These are phyloP conservation scores for Coptotermes formosanus DNA, from an alignment of 1,140 invertebrate species.

Conservation along the genomic window DNA sequence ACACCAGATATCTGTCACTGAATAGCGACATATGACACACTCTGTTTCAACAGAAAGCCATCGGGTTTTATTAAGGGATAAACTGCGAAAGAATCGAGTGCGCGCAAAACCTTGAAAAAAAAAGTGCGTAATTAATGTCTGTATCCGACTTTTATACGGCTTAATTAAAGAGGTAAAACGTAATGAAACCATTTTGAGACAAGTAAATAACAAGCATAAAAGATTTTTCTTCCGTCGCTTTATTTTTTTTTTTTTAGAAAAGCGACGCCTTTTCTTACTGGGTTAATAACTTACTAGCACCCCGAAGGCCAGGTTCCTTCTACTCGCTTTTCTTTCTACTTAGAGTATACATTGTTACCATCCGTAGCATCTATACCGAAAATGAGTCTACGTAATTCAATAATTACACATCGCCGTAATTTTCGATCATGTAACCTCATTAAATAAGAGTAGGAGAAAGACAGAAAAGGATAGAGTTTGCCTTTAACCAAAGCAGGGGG, in stretches of 20 bases:
- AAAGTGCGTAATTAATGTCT: neutral
- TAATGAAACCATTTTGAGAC: neutral
- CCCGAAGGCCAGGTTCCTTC: neutral
- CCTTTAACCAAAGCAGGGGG: neutral
- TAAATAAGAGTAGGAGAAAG: slow-evolving; percentile 21
- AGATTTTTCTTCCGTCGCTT: neutral
- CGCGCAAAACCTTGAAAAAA: too few relatives aligned
- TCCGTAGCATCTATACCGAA: slow-evolving; percentile 13
- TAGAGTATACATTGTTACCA: slow-evolving; percentile 1
- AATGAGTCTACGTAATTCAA: slow-evolving; percentile 25
- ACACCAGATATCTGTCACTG: too few relatives aligned
- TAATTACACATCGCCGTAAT: slow-evolving; percentile 27
- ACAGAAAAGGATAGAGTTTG: neutral
- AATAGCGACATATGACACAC: too few relatives aligned
- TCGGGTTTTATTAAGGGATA: too few relatives aligned
- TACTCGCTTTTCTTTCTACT: neutral
- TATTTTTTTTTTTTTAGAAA: neutral
- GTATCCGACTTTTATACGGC: neutral
- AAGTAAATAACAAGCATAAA: neutral
- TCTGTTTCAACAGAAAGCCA: too few relatives aligned
- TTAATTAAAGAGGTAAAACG: neutral
- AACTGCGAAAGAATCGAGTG: too few relatives aligned
- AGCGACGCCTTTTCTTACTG: slow-evolving; percentile 4
- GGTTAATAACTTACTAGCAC: slow-evolving; percentile 7
- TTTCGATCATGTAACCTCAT: slow-evolving; percentile 29